phyloP scores from a whole-genome alignment of 1,140 invertebrate genomes.

The Globodera rostochiensis region DNA sequence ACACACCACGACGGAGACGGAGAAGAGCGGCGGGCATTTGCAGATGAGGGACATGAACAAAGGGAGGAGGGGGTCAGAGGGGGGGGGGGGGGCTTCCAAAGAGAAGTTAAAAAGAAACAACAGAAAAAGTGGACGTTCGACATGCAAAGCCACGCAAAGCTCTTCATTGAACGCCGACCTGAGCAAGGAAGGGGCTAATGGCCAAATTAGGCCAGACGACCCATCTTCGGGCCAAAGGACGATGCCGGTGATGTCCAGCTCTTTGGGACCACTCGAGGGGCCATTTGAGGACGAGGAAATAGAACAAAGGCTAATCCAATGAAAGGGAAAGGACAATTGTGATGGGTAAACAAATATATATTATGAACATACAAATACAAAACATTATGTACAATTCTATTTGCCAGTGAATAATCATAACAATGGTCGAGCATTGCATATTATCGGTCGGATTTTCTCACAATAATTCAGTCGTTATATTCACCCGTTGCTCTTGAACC shows the following conservation, averaged over 20 bases:
- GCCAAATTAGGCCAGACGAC: not conserved
- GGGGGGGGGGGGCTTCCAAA: not conserved
- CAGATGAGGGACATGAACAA: conserved; percentile 27
- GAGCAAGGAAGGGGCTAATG: not conserved
- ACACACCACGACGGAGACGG: not conserved
- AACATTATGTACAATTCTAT: too few relatives aligned
- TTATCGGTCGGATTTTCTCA: not conserved
- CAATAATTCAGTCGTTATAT: too few relatives aligned
- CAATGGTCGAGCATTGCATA: too few relatives aligned
- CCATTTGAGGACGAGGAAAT: not conserved
- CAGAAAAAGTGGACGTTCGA: not conserved
- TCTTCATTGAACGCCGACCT: conserved; percentile 5
- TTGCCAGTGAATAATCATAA: too few relatives aligned
- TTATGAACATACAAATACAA: too few relatives aligned
- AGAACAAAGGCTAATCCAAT: conserved; percentile 3
- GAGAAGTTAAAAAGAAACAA: not conserved
- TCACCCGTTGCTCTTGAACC: too few relatives aligned
- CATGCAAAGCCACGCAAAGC: not conserved
- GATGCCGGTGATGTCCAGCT: conserved; percentile 5
- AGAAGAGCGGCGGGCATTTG: conserved; percentile 3
- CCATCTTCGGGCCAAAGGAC: not conserved
- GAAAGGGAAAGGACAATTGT: not conserved
- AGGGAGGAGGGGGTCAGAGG: conserved; percentile 1
- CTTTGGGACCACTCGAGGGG: conserved; percentile 7
- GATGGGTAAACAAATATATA: too few relatives aligned